Percentiles rank a stretch among this genome's conserved stretches.
Evolutionary conservation across 2,888 invertebrate species (phyloP).

Genomic region (Orchestes rusci): DNA sequence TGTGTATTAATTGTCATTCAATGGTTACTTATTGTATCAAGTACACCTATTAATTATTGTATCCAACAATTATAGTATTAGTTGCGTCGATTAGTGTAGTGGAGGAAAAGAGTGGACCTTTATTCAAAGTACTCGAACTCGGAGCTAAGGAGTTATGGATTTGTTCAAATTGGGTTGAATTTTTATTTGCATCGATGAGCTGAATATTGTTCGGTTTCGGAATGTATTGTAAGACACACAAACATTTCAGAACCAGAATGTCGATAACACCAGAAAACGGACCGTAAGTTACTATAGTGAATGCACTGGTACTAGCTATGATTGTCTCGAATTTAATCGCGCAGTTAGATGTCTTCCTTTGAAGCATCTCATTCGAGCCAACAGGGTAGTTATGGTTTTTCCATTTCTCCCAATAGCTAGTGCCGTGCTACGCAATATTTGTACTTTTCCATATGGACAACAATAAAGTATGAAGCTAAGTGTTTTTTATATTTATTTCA

Average conservation of each 20-base stretch:
- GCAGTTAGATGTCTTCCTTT: constrained; percentile 1
- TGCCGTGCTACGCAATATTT: constrained; percentile 54
- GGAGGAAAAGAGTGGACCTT: constrained; percentile 24
- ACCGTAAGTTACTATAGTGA: constrained; percentile 28
- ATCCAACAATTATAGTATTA: constrained; percentile 41
- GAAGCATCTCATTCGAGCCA: constrained; percentile 4
- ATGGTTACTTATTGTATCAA: constrained; percentile 43
- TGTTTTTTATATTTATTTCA: neutral
- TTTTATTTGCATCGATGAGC: constrained; percentile 26
- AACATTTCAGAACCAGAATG: constrained; percentile 37
- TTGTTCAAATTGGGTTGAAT: constrained; percentile 28
- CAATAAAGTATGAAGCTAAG: constrained; percentile 47
- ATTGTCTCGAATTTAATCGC: constrained; percentile 11
- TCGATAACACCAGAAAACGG: constrained; percentile 30
- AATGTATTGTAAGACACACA: constrained; percentile 20
- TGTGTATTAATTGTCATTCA: constrained; percentile 44
- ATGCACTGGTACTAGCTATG: constrained; percentile 40
- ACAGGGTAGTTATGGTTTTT: constrained; percentile 4
- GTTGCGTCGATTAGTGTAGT: constrained; percentile 40
- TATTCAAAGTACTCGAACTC: too few species aligned
- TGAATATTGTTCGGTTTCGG: constrained; percentile 29
- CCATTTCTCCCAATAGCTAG: constrained; percentile 35
- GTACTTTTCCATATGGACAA: constrained; percentile 57
- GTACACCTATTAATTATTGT: constrained; percentile 43
- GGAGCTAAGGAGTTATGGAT: constrained; percentile 26